These are phyloP conservation scores for Rhynchopsitta pachyrhyncha DNA, from an alignment of 2,113 vertebrate species.

Conservation along the genomic window DNA sequence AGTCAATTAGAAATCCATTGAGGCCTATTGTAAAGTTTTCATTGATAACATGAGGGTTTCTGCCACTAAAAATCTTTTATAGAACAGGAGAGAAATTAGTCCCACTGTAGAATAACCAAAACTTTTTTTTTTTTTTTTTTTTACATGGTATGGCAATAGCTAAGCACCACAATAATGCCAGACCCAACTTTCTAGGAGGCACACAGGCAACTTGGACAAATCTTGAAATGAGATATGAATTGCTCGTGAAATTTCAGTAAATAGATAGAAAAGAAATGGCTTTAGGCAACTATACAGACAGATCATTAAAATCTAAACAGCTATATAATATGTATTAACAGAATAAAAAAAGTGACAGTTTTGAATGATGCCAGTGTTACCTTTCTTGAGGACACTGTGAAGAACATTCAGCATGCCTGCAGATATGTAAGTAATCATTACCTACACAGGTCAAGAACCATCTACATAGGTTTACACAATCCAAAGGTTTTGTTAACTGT, in stretches of 20 bases:
- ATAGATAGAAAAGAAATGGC: not conserved
- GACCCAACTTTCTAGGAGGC: not conserved
- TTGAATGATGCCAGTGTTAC: not conserved
- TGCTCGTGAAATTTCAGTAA: not conserved
- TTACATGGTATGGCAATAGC: not conserved
- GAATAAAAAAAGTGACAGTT: not conserved
- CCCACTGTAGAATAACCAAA: not conserved
- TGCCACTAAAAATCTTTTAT: not conserved
- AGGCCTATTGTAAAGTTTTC: not conserved
- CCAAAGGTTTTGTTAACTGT: slow-evolving; percentile 27
- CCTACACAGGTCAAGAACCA: not conserved
- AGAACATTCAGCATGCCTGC: not conserved
- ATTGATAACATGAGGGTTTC: not conserved
- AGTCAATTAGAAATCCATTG: not conserved
- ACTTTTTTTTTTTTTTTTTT: not conserved
- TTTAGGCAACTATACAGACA: not conserved
- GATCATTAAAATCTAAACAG: not conserved
- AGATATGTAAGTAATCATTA: not conserved
- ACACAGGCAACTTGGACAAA: not conserved
- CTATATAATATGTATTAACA: not conserved
- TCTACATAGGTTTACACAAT: not conserved
- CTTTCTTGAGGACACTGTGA: not conserved
- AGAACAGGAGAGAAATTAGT: not conserved
- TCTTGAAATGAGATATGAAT: not conserved
- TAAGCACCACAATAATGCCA: not conserved